These are phyloP conservation scores for Dinothrombium tinctorium DNA, from an alignment of 1,140 invertebrate species.

Conservation along the genomic window DNA sequence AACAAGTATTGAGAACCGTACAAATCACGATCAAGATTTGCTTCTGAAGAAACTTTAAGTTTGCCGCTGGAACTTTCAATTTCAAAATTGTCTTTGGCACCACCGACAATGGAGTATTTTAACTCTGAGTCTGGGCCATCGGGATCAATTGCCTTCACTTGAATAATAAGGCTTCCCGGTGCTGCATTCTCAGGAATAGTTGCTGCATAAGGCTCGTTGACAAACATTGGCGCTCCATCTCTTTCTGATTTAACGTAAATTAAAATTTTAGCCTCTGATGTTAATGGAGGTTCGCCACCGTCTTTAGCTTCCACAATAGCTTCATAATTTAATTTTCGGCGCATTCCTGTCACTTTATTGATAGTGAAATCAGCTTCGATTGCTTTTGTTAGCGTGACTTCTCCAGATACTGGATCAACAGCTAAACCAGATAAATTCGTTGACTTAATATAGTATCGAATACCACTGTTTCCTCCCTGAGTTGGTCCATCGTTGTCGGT, in stretches of 20 bases:
- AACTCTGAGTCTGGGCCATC: slow-evolving; percentile 33
- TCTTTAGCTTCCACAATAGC: slow-evolving; percentile 78
- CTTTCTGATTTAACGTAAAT: slow-evolving; percentile 32
- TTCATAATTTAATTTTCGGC: slow-evolving; percentile 45
- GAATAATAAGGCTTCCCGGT: slow-evolving; percentile 14
- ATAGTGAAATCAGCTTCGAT: slow-evolving; percentile 6
- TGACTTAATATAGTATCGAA: slow-evolving; percentile 38
- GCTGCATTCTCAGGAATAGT: slow-evolving; percentile 13
- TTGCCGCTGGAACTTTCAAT: slow-evolving; percentile 40
- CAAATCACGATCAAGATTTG: slow-evolving; percentile 41
- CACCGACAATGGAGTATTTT: slow-evolving; percentile 42
- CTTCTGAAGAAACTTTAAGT: slow-evolving; percentile 43
- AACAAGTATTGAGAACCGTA: slow-evolving; percentile 40
- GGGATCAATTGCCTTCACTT: slow-evolving; percentile 15
- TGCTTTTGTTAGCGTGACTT: slow-evolving; percentile 29
- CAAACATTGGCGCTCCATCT: slow-evolving; percentile 40
- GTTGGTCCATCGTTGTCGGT: slow-evolving; percentile 25
- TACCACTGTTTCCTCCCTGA: slow-evolving; percentile 38
- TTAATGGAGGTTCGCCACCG: slow-evolving; percentile 62
- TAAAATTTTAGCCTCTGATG: slow-evolving; percentile 57
- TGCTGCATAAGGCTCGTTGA: slow-evolving; percentile 16
- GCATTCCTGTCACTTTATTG: slow-evolving; percentile 3
- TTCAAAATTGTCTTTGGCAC: slow-evolving; percentile 51
- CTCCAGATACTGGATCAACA: slow-evolving; percentile 39
- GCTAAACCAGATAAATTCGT: slow-evolving; percentile 26